Base-by-base conservation (phyloP, 37 sponge, comb jelly and placozoan species). In the Bolinopsis microptera region DNA sequence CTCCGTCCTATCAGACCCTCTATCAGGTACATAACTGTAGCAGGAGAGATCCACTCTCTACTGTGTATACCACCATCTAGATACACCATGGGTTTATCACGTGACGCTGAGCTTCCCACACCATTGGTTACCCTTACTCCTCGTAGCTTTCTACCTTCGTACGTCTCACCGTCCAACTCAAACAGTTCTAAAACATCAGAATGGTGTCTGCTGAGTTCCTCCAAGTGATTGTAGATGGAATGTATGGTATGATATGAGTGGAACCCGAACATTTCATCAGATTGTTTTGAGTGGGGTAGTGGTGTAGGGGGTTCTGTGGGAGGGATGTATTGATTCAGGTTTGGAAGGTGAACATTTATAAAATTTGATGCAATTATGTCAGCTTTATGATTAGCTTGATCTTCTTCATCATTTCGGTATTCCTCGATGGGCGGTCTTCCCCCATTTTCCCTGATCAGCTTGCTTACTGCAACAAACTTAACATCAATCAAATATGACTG, bases 1-100 rank as follows among this genome's bases (percentile, higher is more conserved):
- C 25, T 2, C 24, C 21, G 28, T 70, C 74, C 74, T 2, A 22
- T 70, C 16, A 70, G 74, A 70, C 28, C 22, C 23, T 38, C 83
- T 13, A 32, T 22, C n/a, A 82, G 24, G 83, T 82, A 82, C 22
- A 82, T 38, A 30, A 82, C 36, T 5, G 83, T 82, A 2, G 83
- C 83, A 13, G 83, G 83, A 18, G 83, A 82, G 3, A 82, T 82
- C 83, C 83, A 82, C 37, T 82, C 83, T 22, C 83, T 3, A 18
- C 39, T 38, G 83, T 82, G 83, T 33, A 32, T 82, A 21, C 83
- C 83, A 9, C 83, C 83, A 21, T 82, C 37, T 36, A 82, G 38
- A 5, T 30, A 82, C 8, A 82, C 18, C 83, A 38, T 38, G 5
- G 83, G 83, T 36, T 82, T 82, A 3, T 70, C 74, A 28, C 74